Base-by-base conservation (phyloP, 2,888 invertebrate species). In the Chrysopilus asiliformis region DNA sequence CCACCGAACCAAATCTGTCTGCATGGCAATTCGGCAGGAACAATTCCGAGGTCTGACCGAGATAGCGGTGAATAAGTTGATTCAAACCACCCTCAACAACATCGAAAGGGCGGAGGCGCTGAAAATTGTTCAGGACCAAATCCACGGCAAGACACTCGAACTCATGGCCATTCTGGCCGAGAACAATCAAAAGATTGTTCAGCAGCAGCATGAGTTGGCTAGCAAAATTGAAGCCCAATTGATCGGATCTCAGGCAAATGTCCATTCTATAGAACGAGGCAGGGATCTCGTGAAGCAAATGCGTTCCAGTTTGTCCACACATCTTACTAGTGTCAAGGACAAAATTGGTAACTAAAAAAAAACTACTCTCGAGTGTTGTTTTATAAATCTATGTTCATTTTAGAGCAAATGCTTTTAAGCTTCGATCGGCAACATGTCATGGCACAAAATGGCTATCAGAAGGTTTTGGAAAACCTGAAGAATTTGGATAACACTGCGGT, bases 1-100 rank as follows among this genome's bases (percentile, higher is more conserved):
- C 43, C 76, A 77, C 51, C 56, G 78, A 47, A 77, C 76, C 0
- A 61, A 74, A 41, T 74, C 76, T n/a, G 71, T 79, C 39, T 79
- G 79, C 50, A 74, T 76, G 48, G 60, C 71, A 12, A 65, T 73
- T 13, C 63, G 76, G 35, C 74, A 74, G 52, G 66, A 67, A 22
- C 76, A 77, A 52, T 78, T 78, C 56, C 64, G 73, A 33, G 72
- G 71, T 14, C 58, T 75, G 32, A 71, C 76, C 2, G 76, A 78
- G 55, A 60, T 71, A 41, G 72, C 76, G 2, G 71, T 78, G 10
- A 76, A 76, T 53, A 67, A 70, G 46, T 57, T 78, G 34, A 69
- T 76, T 64, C 56, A 67, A 28, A 64, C 71, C 16, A 61, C 71
- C 2, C 61, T 64, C 36, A 56, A 61, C 5, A 71, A 72, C 48